Evolutionary conservation across 2,888 invertebrate species (phyloP).

Genomic region (Polyommatus iphigenia): DNA sequence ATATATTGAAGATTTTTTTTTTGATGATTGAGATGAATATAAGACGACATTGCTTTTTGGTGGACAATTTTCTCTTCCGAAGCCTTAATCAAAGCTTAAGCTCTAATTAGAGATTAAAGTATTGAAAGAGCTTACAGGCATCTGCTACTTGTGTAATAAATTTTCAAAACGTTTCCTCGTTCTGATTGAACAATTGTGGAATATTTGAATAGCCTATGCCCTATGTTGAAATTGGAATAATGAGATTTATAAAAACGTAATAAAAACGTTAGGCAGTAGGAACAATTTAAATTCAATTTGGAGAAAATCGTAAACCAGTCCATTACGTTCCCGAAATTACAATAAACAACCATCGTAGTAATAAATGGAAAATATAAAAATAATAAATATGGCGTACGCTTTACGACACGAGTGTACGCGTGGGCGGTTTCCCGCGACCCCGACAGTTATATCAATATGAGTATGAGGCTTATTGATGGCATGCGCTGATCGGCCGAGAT

Average conservation of each 20-base stretch:
- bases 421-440: conserved; percentile 68
- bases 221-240: neutral
- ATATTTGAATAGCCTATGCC: neutral
- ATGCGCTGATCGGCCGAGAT: conserved; percentile 40
- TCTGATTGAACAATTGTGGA: neutral
- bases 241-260: neutral
- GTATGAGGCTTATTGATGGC: conserved; percentile 50
- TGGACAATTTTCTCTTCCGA: neutral
- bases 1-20: too few species aligned
- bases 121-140: too few species aligned
- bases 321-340: neutral
- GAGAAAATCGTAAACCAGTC: neutral
- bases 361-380: conserved; percentile 26
- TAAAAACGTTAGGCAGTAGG: neutral
- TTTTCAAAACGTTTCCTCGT: too few species aligned
- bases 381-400: conserved; percentile 38
- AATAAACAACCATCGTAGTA: neutral
- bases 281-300: neutral
- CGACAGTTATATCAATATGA: conserved; percentile 74
- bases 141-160: too few species aligned
- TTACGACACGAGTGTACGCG: conserved; percentile 53
- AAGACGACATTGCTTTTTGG: too few species aligned
- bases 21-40: too few species aligned
- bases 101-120: neutral
- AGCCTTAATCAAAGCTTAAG: neutral